These are phyloP conservation scores for Caranx ignobilis DNA, from an alignment of 2,113 vertebrate species.

Conservation along the genomic window DNA sequence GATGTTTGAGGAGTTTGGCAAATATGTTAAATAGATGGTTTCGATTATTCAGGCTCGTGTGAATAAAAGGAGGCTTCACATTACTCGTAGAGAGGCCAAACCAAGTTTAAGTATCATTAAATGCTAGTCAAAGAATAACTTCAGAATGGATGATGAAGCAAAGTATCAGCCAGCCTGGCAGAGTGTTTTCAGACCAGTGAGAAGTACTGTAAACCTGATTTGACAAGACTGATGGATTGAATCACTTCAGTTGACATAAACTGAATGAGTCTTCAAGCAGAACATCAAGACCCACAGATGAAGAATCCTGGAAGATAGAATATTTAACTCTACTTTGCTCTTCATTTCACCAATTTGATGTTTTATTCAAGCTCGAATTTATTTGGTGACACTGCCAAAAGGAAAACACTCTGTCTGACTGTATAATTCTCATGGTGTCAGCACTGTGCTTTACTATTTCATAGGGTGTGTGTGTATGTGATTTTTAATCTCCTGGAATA, in stretches of 20 bases:
- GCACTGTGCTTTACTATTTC: slow-evolving; percentile 27
- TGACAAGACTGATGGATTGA: slow-evolving; percentile 21
- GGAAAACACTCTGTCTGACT: slow-evolving; percentile 49
- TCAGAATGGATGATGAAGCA: slow-evolving; percentile 14
- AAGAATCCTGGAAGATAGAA: background rate
- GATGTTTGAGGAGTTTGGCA: slow-evolving; percentile 4
- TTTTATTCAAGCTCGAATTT: slow-evolving; percentile 44
- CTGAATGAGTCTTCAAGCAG: slow-evolving; percentile 27
- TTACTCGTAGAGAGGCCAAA: slow-evolving; percentile 7
- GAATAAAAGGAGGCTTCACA: background rate
- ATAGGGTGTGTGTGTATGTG: background rate
- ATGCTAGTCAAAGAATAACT: background rate
- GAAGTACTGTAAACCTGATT: slow-evolving; percentile 15
- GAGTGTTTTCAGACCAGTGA: slow-evolving; percentile 27
- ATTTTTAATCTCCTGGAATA: slow-evolving; percentile 17
- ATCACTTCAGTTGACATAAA: slow-evolving; percentile 32
- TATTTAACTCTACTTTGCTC: slow-evolving; percentile 3
- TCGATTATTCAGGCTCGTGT: background rate
- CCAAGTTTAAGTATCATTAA: slow-evolving; percentile 24
- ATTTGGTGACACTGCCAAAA: slow-evolving; percentile 44
- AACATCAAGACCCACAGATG: slow-evolving; percentile 1
- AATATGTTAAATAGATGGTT: slow-evolving; percentile 6
- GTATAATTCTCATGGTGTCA: slow-evolving; percentile 38
- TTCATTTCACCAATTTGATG: slow-evolving; percentile 21
- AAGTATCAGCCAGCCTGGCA: background rate